Evolutionary conservation across 2,888 invertebrate species (phyloP).

Genomic region (Tribolium freemani): DNA sequence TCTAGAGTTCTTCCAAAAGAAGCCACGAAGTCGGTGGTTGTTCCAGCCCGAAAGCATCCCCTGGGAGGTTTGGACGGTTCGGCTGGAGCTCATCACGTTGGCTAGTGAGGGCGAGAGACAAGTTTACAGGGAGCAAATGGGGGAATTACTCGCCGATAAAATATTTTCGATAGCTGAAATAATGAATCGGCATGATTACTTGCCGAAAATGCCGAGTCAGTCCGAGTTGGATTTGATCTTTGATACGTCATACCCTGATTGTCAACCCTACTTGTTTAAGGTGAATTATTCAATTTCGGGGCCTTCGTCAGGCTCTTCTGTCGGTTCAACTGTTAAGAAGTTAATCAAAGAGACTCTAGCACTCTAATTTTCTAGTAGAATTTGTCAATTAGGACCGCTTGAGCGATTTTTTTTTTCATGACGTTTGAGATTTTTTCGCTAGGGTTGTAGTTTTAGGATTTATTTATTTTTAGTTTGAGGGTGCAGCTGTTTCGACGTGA

Average conservation of each 20-base stretch:
- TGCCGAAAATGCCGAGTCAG: conserved; percentile 95
- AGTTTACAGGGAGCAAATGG: conserved; percentile 88
- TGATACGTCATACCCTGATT: conserved; percentile 92
- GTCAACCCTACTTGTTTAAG: conserved; percentile 97
- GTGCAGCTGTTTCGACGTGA: conserved; percentile 18
- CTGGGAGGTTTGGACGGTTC: conserved; percentile 99
- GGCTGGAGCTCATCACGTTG: conserved; percentile 88
- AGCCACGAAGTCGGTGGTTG: conserved; percentile 89
- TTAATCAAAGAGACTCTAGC: conserved; percentile 89
- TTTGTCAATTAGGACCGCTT: conserved; percentile 20
- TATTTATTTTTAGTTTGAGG: conserved; percentile 33
- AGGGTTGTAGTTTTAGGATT: conserved; percentile 20
- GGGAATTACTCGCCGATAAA: conserved; percentile 91
- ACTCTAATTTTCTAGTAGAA: conserved; percentile 71
- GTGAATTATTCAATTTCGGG: conserved; percentile 87
- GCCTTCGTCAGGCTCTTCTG: conserved; percentile 80
- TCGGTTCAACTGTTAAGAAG: conserved; percentile 91
- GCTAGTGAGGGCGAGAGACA: conserved; percentile 90
- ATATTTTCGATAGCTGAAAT: conserved; percentile 95
- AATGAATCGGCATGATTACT: conserved; percentile 96
- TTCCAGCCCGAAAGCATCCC: conserved; percentile 93
- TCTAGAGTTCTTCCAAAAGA: conserved; percentile 95
- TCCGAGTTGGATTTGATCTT: conserved; percentile 94
- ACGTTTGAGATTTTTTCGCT: conserved; percentile 21
- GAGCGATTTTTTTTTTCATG: background rate